Percentiles rank a stretch among this genome's conserved stretches.
phyloP scores from a whole-genome alignment of 2,113 vertebrate genomes.

The Collichthys lucidus region DNA sequence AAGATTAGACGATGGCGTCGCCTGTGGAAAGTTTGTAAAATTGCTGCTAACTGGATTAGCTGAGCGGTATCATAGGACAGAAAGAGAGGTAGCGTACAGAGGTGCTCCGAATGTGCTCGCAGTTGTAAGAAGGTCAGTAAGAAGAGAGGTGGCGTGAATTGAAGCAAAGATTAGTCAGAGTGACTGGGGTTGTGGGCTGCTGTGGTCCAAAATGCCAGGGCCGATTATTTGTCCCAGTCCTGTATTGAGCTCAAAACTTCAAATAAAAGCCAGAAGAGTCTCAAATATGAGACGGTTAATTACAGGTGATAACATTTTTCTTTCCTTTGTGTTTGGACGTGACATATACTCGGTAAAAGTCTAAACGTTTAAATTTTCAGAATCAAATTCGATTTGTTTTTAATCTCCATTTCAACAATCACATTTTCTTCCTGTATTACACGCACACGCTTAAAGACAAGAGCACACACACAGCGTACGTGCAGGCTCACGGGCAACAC shows the following conservation, averaged over 20 bases:
- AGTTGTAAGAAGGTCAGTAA: background rate
- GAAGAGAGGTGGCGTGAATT: background rate
- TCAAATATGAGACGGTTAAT: too few species aligned
- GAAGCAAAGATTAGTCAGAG: background rate
- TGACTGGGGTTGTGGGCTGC: too few species aligned
- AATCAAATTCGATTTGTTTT: background rate
- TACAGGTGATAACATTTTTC: too few species aligned
- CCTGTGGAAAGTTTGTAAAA: background rate
- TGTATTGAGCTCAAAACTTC: too few species aligned
- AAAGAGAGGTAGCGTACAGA: background rate
- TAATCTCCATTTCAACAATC: background rate
- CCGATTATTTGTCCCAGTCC: too few species aligned
- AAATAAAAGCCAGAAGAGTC: too few species aligned
- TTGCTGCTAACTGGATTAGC: slow-evolving; percentile 26
- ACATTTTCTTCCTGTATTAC: background rate
- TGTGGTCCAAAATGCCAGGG: too few species aligned
- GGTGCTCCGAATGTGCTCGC: background rate
- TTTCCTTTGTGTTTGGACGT: background rate
- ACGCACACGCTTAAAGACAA: background rate
- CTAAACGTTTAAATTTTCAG: background rate
- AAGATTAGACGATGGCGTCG: slow-evolving; percentile 10
- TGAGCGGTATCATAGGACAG: background rate
- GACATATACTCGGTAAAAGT: background rate
- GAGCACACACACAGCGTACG: background rate
- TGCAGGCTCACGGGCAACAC: slow-evolving; percentile 10